Evolutionary conservation across 2,797 vertebrate species (phyloP), one percentile per base, ranked within the genome.

Genomic region (Sphaeramia orbicularis): DNA sequence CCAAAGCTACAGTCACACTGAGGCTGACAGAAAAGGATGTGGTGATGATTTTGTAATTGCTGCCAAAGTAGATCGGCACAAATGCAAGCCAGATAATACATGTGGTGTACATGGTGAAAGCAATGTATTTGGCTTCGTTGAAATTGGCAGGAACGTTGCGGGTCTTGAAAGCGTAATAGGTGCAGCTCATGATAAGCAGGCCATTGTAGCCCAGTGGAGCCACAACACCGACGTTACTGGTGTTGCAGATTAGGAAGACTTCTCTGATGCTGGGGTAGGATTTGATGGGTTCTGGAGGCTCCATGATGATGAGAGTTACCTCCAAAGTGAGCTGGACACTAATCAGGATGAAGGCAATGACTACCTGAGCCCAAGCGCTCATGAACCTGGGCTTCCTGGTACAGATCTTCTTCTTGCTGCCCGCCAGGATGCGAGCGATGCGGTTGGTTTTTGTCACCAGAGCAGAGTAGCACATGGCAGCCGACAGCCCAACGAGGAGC

Each of bases 21-120:
- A 99, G 94, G 91, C 98, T 99, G 27, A 99, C 98, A 0, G 97
- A 98, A 72, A 99, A 99, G 64, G 97, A 98, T 1, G 97, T 99
- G 2, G 98, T 99, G 91, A 99, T 99, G 91, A 99, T 99, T 93
- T 99, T 99, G 93, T 99, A 99, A 94, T 99, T 98, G 95, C 96
- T 97, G 72, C 98, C 98, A 0, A 99, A 99, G 89, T 99, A 99
- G 83, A 99, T 99, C 2, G 98, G 98, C 76, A 99, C 97, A 14
- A 99, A 99, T 12, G 98, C 98, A 73, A 99, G 93, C 98, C 98
- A 99, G 85, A 99, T 99, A 61, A 99, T 99, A 58, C 98, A 99
- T 4, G 98, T 99, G 80, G 98, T 99, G 53, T 99, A 99, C 98
- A 99, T 99, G 30, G 98, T 99, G 90, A 99, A 99, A 78, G 98